Evolutionary conservation across 2,888 invertebrate species (phyloP).

Genomic region (Halictus quadricinctus): DNA sequence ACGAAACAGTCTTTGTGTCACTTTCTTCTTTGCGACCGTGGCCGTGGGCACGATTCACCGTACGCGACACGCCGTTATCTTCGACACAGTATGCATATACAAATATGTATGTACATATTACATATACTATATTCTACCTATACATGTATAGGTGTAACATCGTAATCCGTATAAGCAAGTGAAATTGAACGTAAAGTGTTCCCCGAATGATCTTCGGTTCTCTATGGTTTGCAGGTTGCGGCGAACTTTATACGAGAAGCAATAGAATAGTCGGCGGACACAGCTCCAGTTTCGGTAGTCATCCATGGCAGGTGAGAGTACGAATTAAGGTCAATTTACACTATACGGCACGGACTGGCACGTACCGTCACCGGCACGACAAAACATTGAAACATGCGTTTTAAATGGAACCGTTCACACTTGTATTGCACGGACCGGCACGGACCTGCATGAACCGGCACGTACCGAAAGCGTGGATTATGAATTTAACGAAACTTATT

Average conservation of each 20-base stretch:
- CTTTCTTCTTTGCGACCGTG: neutral
- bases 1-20: neutral
- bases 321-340: neutral
- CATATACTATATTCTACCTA: neutral
- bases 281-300: constrained; percentile 94
- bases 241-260: constrained; percentile 92
- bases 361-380: no score
- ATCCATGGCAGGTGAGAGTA: constrained; percentile 91
- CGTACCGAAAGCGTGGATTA: no score
- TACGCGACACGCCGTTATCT: neutral
- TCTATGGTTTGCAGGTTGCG: constrained; percentile 88
- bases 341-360: no score
- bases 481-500: no score
- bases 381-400: no score
- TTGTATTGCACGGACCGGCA: no score
- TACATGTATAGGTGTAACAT: neutral
- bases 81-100: neutral
- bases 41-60: neutral
- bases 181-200: neutral
- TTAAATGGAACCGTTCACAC: no score
- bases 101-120: no score
- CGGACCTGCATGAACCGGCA: no score
- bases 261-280: constrained; percentile 97
- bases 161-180: neutral
- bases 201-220: neutral